Evolutionary conservation across 2,888 invertebrate genomes (phyloP).

Genomic region (Phortica okadai): DNA sequence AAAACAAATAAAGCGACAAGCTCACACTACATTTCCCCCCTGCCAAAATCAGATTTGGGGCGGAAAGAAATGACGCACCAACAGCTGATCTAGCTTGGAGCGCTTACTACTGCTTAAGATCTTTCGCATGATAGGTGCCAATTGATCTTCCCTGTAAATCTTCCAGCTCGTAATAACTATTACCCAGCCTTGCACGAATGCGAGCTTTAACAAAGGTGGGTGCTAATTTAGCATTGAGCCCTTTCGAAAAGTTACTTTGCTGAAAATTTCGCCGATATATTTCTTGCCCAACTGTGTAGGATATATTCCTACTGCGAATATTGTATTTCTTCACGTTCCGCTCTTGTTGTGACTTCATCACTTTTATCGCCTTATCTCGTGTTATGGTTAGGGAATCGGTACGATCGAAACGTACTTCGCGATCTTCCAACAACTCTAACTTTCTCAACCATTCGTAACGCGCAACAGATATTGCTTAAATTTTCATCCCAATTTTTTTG

Average conservation of each 20-base stretch:
- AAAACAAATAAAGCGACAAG: too few relatives aligned
- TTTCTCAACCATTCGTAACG: conserved; percentile 35
- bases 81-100: too few relatives aligned
- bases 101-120: neutral
- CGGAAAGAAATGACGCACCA: too few relatives aligned
- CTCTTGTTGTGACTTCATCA: conserved; percentile 4
- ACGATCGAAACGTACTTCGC: conserved; percentile 15
- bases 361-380: conserved; percentile 17
- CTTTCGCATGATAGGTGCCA: neutral
- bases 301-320: conserved; percentile 17
- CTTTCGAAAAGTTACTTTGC: neutral
- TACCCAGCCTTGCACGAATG: neutral
- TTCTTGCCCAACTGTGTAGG: conserved; percentile 26
- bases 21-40: too few relatives aligned
- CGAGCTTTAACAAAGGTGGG: neutral
- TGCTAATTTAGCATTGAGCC: neutral
- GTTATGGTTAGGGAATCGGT: conserved; percentile 22
- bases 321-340: conserved; percentile 21
- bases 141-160: neutral
- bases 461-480: too few relatives aligned
- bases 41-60: too few relatives aligned
- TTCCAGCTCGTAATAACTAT: neutral
- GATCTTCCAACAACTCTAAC: too few relatives aligned
- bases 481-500: too few relatives aligned
- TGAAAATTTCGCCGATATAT: neutral